Base-by-base conservation (phyloP, 2,797 vertebrate genomes). In the Leptodactylus fallax region DNA sequence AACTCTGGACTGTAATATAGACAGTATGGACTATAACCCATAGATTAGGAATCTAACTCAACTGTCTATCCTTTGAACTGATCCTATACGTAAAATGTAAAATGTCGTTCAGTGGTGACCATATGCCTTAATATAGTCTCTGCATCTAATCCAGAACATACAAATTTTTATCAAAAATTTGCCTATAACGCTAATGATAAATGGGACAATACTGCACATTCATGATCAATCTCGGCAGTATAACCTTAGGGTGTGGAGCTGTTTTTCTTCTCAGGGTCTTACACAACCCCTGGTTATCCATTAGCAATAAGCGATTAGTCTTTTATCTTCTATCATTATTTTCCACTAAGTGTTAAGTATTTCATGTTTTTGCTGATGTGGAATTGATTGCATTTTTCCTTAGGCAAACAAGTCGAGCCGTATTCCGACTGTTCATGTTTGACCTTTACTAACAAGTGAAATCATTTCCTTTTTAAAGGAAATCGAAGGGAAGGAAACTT, bases 401-500 rank as follows among this genome's bases (percentile, higher is more conserved):
- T 83, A 21, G n/a, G 67, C 69, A 85, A 81, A 77, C 77, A 85
- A 83, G 72, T 27, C 0, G 65, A 14, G 61, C 79, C 58, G 49
- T 47, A 78, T 49, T 78, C 12, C 69, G 14, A 61, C 67, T 23
- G 58, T 80, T 72, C 93, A 93, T 90, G 93, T 92, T 91, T 92
- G 91, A 90, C 90, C 90, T 72, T 89, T 85, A 90, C 90, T 27
- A 90, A 88, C 90, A 51, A 91, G 87, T 93, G 89, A 91, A 63
- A 87, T 91, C 88, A 91, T 93, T 94, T 95, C 93, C 93, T 91
- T 85, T 87, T 81, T 51, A 81, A 89, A 89, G 91, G 92, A 92
- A 92, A 92, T 81, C 84, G 90, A 90, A 86, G 91, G 91, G 93
- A 94, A 93, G 93, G 93, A 94, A 95, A 90, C 90, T 89, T 91